Evolutionary conservation across 2,797 vertebrate species (phyloP).

Genomic region (Cuniculus paca): DNA sequence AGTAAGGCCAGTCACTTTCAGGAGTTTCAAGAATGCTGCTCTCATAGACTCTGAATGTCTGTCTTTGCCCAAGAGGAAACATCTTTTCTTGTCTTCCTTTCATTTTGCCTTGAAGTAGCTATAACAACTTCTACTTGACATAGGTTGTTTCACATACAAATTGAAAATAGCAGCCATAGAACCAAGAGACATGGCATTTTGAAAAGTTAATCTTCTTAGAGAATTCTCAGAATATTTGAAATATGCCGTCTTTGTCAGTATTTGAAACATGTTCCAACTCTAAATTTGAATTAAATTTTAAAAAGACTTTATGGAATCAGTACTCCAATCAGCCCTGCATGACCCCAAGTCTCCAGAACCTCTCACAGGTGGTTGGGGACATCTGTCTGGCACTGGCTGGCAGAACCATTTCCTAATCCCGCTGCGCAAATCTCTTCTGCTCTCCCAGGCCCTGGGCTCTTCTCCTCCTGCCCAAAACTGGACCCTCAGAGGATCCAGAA

Average conservation of each 20-base stretch:
- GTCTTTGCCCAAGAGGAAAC: background rate
- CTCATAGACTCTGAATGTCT: slow-evolving; percentile 3
- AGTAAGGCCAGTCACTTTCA: background rate
- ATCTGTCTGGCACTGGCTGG: background rate
- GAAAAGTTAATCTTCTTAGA: background rate
- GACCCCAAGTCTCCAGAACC: background rate
- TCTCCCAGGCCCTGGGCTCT: background rate
- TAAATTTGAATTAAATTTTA: background rate
- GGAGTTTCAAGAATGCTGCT: background rate
- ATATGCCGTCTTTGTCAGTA: background rate
- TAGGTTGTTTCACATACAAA: background rate
- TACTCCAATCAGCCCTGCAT: background rate
- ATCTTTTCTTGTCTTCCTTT: background rate
- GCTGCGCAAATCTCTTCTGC: background rate
- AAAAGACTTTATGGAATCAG: background rate
- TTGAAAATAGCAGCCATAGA: slow-evolving; percentile 15
- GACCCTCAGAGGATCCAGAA: background rate
- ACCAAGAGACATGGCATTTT: slow-evolving; percentile 24
- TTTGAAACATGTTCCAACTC: background rate
- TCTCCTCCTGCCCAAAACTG: background rate
- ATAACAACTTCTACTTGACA: background rate
- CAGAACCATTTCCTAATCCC: rapidly evolving
- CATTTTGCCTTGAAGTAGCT: background rate
- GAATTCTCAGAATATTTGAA: slow-evolving; percentile 40
- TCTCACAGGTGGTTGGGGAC: background rate